phyloP scores from a whole-genome alignment of 1,140 invertebrate genomes.

The Ceratoteleas bidentatus region DNA sequence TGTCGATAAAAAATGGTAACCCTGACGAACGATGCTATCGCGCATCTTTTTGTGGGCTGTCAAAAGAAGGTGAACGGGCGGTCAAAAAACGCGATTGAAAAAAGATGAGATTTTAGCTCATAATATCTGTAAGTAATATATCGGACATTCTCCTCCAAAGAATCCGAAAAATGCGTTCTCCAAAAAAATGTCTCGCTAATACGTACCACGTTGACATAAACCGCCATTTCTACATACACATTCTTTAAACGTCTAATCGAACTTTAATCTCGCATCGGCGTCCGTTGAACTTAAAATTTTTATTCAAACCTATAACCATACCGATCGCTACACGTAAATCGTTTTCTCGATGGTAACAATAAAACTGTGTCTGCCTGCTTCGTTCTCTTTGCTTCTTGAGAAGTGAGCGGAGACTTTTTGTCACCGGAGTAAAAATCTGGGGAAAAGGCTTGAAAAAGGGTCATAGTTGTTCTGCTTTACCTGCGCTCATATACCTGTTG shows the following conservation, averaged over 20 bases:
- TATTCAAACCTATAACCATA: too few species aligned
- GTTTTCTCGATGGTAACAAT: too few species aligned
- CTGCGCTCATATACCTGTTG: slow-evolving; percentile 53
- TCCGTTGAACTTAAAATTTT: too few species aligned
- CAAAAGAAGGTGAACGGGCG: slow-evolving; percentile 42
- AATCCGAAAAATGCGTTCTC: slow-evolving; percentile 28
- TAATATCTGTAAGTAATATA: slow-evolving; percentile 45
- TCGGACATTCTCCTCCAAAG: slow-evolving; percentile 2
- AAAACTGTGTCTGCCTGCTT: too few species aligned
- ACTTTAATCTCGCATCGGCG: too few species aligned
- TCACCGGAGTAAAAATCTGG: background rate
- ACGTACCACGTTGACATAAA: background rate
- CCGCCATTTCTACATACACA: too few species aligned
- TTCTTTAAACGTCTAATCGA: too few species aligned
- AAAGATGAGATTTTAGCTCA: slow-evolving; percentile 53
- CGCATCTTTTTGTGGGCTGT: slow-evolving; percentile 48
- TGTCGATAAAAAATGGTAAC: slow-evolving; percentile 47
- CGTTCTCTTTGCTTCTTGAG: background rate
- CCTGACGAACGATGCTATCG: slow-evolving; percentile 58
- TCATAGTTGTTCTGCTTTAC: slow-evolving; percentile 43
- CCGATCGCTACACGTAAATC: too few species aligned
- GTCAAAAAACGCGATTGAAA: slow-evolving; percentile 35
- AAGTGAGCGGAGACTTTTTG: background rate
- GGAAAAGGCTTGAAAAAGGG: slow-evolving; percentile 27
- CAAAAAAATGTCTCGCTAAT: slow-evolving; percentile 19